A percentile compares a stretch with the other conserved stretches of the same genome.
Conservation (phyloP, 2,797 vertebrate species). For the Oryzias sinensis region DNA sequence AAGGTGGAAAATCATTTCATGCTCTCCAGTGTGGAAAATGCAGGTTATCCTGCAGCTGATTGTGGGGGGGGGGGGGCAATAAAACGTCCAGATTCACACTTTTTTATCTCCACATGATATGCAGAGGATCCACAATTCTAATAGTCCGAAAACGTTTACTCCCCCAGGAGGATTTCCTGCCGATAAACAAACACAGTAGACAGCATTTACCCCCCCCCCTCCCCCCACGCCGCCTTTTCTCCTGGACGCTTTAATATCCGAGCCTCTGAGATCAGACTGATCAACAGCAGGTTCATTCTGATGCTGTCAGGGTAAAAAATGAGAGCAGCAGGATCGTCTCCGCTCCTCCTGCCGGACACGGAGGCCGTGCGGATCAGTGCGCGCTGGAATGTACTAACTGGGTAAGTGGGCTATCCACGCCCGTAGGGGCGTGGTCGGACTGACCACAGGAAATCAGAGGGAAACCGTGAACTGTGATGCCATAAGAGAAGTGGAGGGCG, state of each 20-base stretch:
- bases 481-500: constrained; percentile 19
- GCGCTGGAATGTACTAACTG: constrained; percentile 65
- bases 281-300: constrained; percentile 31
- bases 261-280: constrained; percentile 42
- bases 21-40: neutral
- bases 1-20: constrained; percentile 7
- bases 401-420: constrained; percentile 51
- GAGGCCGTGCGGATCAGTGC: too few relatives aligned
- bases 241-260: constrained; percentile 48
- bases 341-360: constrained; percentile 46
- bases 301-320: constrained; percentile 58
- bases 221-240: neutral
- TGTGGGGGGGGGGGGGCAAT: constrained; percentile 1
- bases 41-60: constrained; percentile 10
- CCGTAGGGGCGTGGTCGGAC: constrained; percentile 42
- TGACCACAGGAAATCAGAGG: constrained; percentile 25
- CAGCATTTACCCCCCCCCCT: constrained; percentile 37
- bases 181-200: constrained; percentile 37
- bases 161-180: constrained; percentile 2
- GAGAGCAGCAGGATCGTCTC: constrained; percentile 30
- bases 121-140: neutral
- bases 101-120: constrained; percentile 2
- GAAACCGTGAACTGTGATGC: constrained; percentile 34
- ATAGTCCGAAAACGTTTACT: constrained; percentile 25
- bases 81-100: neutral